Conservation (phyloP, 2,888 invertebrate species). For the Apamea anceps region DNA sequence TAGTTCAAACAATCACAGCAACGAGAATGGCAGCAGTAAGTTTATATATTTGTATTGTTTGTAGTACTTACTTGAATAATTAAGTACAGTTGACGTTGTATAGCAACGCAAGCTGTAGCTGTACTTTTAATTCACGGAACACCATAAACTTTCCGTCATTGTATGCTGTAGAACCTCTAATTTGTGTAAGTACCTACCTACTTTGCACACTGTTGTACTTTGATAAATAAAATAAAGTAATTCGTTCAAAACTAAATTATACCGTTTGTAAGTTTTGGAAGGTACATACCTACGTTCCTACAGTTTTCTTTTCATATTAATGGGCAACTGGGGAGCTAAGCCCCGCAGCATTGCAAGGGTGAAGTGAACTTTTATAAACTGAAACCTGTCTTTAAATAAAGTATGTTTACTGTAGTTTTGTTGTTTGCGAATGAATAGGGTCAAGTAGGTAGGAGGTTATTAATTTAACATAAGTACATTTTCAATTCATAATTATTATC, state of each 20-base stretch:
- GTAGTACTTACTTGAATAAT: conserved; percentile 3
- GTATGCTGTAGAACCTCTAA: not conserved
- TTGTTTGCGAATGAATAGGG: not conserved
- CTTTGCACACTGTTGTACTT: not conserved
- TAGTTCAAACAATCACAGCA: conserved; percentile 43
- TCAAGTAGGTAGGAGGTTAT: too few relatives aligned
- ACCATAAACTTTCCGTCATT: conserved; percentile 3
- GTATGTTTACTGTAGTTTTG: not conserved
- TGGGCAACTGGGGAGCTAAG: not conserved
- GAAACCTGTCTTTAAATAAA: not conserved
- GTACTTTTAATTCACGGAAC: conserved; percentile 23
- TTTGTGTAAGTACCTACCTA: not conserved
- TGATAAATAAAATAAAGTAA: not conserved
- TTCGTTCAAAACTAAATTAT: not conserved
- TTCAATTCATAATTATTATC: not conserved
- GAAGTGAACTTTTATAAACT: not conserved
- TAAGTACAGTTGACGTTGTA: conserved; percentile 13
- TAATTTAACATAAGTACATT: not conserved
- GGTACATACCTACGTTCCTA: too few relatives aligned
- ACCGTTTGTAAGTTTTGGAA: not conserved
- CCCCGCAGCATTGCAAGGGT: not conserved
- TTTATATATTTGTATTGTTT: conserved; percentile 25
- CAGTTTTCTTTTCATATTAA: not conserved
- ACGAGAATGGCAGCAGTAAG: conserved; percentile 49
- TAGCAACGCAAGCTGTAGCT: conserved; percentile 2